Evolutionary conservation across 1,140 invertebrate genomes (phyloP), one percentile per base, ranked within the genome.

Genomic region (Lycorma delicatula): DNA sequence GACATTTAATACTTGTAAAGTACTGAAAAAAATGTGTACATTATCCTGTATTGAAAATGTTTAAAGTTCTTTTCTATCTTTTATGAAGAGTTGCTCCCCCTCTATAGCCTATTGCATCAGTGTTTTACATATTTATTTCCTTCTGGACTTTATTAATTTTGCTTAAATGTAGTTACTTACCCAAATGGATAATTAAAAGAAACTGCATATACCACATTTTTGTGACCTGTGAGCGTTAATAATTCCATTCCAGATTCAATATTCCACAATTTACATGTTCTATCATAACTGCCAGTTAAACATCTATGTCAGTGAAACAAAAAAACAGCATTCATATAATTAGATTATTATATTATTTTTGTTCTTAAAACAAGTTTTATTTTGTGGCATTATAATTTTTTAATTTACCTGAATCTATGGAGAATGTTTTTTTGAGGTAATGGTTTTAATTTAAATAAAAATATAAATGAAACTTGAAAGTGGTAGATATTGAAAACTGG

Each of bases 231-330:
- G 11, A 91, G 75, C 36, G 82, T 81, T 65, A 81, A 76, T 61
- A 84, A 68, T 66, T 89, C 85, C 52, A 76, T 75, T 28, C 86
- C 86, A n/a, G 77, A 77, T 51, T 83, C 79, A 58, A 86, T 82
- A 68, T 87, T 79, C 82, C 88, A 89, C 56, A 91, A 75, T 70
- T 87, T 88, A 72, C 87, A 89, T n/a, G 87, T 90, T 64, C 87
- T 73, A 70, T 91, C 87, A 69, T 90, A 91, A 71, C 87, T 90
- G 48, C 86, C 87, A 1, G 87, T 86, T 49, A 89, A 71, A 71
- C 86, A 89, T 69, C 86, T 89, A n/a, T n/a, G 67, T 22, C 66
- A 68, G 54, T 58, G 60, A 34, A 54, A 25, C 20, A 34, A 56
- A 9, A 47, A 48, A 9, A 34, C n/a, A 9, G n/a, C 3, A 20